Percentiles rank a stretch among this genome's conserved stretches.
Evolutionary conservation across 2,888 invertebrate species (phyloP).

Genomic region (Beris morrisii): DNA sequence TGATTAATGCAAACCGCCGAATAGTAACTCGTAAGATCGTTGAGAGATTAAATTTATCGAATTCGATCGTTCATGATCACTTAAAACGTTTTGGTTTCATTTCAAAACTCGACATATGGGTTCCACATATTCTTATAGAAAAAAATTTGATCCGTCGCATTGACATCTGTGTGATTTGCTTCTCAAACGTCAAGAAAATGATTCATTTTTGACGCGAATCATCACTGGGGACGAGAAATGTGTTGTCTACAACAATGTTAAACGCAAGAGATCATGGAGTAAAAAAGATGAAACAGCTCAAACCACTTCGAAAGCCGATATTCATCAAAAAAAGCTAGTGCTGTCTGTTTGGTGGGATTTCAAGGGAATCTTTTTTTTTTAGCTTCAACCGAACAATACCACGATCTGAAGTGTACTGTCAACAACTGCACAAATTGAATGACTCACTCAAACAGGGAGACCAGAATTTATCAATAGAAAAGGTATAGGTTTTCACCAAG

Average conservation of each 20-base stretch:
- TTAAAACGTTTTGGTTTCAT: conserved; percentile 17
- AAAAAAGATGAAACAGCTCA: no score
- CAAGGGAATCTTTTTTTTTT: conserved; percentile 51
- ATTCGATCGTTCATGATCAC: conserved; percentile 19
- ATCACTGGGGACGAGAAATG: no score
- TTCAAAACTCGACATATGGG: conserved; percentile 29
- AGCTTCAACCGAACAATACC: conserved; percentile 37
- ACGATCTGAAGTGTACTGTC: conserved; percentile 38
- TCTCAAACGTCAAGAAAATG: no score
- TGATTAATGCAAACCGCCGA: conserved; percentile 2
- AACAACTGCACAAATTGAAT: conserved; percentile 36
- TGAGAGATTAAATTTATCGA: conserved; percentile 18
- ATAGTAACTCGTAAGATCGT: conserved; percentile 10
- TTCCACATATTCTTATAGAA: conserved; percentile 22
- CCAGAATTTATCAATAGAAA: conserved; percentile 32
- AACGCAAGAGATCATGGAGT: no score
- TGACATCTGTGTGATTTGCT: no score
- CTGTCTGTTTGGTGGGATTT: conserved; percentile 9
- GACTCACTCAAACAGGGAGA: conserved; percentile 31
- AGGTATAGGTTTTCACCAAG: conserved; percentile 39
- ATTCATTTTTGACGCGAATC: no score
- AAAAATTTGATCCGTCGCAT: no score
- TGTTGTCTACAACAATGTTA: no score
- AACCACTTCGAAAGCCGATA: no score
- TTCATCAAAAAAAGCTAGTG: conserved; percentile 28